These are phyloP conservation scores for Corbicula japonica DNA, from an alignment of 2,888 invertebrate species.

Conservation along the genomic window DNA sequence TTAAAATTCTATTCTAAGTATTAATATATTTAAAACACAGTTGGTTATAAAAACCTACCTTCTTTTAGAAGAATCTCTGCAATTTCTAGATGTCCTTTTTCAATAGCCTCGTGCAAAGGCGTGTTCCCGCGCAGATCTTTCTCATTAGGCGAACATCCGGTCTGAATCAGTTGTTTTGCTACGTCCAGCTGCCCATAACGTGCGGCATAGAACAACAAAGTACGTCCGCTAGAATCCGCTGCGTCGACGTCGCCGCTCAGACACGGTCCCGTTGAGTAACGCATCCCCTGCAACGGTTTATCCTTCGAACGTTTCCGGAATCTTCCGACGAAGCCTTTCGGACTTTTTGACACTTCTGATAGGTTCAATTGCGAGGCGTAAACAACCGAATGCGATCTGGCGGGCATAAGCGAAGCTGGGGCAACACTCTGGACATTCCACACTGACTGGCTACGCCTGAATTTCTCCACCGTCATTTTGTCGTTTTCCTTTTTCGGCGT, in stretches of 20 bases:
- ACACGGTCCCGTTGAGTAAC: constrained; percentile 39
- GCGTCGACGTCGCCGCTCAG: constrained; percentile 61
- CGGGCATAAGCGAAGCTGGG: neutral
- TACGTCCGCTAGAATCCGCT: constrained; percentile 59
- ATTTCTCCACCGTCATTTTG: constrained; percentile 26
- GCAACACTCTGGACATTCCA: constrained; percentile 18
- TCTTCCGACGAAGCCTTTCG: constrained; percentile 19
- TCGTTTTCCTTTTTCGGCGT: too few species aligned
- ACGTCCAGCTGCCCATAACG: constrained; percentile 68
- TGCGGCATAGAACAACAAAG: constrained; percentile 68
- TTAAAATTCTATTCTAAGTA: neutral
- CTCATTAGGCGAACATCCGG: constrained; percentile 63
- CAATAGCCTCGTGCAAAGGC: constrained; percentile 68
- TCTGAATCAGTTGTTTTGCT: constrained; percentile 54
- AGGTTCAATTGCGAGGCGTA: constrained; percentile 15
- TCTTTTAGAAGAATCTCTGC: constrained; percentile 63
- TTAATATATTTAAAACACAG: neutral
- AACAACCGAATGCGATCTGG: constrained; percentile 2
- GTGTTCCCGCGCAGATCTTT: constrained; percentile 60
- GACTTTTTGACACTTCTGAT: neutral
- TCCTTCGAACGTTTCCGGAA: constrained; percentile 37
- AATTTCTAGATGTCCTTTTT: constrained; percentile 59
- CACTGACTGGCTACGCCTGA: constrained; percentile 40
- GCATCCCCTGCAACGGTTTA: constrained; percentile 11
- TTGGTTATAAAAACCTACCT: constrained; percentile 37